Base-by-base conservation (phyloP, 1,140 invertebrate genomes). In the Ctenoplectra terminalis region DNA sequence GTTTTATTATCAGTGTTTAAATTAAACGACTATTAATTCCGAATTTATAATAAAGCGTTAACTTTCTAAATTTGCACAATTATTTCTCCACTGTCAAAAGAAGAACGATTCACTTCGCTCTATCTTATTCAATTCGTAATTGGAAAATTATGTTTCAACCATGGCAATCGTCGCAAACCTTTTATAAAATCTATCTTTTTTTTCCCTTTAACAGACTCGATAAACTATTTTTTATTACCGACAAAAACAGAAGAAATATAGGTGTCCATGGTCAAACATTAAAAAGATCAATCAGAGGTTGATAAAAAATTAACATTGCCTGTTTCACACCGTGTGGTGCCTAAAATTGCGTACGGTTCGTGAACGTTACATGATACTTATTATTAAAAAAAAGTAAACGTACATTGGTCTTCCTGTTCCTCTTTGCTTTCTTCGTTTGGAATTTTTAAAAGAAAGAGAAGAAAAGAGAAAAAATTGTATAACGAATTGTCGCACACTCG, bases 231-330 rank as follows among this genome's bases (percentile, higher is more conserved):
- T 61, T 61, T 61, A 61, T 61, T 61, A 20, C 20, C 26, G 29
- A 23, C 11, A 61, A 61, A 61, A 34, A n/a, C 23, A 61, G 29
- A 61, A 61, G 31, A 63, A 63, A 63, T 37, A 37, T 48, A 48
- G 11, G 5, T 20, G 31, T n/a, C 0, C 60, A 37, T 37, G 23
- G 31, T 5, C 6, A 37, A 63, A 63, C n/a, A 63, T n/a, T 37
- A 37, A 37, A 63, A 37, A n/a, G 23, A 37, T 23, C n/a, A 37
- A 63, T n/a, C 4, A 34, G n/a, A 20, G 11, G 15, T 43, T 26
- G n/a, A n/a, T n/a, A n/a, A n/a, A n/a, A 26, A 66, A 66, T 67
- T 5, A 48, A 67, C 13, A 37, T 67, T 34, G 37, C n/a, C 63
- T 43, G 58, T 31, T 13, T 67, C 23, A 31, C 40, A 29, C 5